Percentiles rank a stretch among this genome's conserved stretches.
phyloP scores from a whole-genome alignment of 2,888 invertebrate species.

The Sarcophaga variegata region DNA sequence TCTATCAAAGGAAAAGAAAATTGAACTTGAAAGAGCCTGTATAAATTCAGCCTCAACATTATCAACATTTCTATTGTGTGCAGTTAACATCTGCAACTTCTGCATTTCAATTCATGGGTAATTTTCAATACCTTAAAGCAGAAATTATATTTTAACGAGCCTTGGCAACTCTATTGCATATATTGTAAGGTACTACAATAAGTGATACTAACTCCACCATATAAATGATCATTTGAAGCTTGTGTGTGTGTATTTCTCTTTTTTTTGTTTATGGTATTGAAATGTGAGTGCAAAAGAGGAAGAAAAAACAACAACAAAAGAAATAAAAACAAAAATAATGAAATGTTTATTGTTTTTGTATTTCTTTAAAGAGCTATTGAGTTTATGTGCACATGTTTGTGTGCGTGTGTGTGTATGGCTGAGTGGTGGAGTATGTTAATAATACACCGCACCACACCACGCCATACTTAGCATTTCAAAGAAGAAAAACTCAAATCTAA shows the following conservation, averaged over 20 bases:
- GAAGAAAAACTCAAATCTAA: neutral
- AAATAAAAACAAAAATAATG: conserved; percentile 26
- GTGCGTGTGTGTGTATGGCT: neutral
- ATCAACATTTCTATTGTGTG: too few species aligned
- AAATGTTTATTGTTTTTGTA: conserved; percentile 33
- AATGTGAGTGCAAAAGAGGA: conserved; percentile 51
- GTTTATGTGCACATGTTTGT: neutral
- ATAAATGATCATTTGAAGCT: conserved; percentile 38
- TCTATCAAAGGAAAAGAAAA: too few species aligned
- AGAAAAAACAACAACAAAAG: conserved; percentile 19
- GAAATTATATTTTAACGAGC: neutral
- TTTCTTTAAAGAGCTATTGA: neutral
- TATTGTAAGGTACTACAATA: neutral
- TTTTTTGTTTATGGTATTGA: conserved; percentile 36
- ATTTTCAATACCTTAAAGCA: neutral
- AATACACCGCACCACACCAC: conserved; percentile 16
- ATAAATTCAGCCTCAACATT: too few species aligned
- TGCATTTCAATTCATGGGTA: too few species aligned
- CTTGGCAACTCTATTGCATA: neutral
- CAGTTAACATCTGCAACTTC: too few species aligned
- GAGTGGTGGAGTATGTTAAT: conserved; percentile 16
- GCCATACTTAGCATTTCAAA: neutral
- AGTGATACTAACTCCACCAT: conserved; percentile 40
- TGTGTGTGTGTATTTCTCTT: neutral
- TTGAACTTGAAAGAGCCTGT: too few species aligned